These are phyloP conservation scores for Pantala flavescens DNA, from an alignment of 1,140 invertebrate species.

Conservation along the genomic window DNA sequence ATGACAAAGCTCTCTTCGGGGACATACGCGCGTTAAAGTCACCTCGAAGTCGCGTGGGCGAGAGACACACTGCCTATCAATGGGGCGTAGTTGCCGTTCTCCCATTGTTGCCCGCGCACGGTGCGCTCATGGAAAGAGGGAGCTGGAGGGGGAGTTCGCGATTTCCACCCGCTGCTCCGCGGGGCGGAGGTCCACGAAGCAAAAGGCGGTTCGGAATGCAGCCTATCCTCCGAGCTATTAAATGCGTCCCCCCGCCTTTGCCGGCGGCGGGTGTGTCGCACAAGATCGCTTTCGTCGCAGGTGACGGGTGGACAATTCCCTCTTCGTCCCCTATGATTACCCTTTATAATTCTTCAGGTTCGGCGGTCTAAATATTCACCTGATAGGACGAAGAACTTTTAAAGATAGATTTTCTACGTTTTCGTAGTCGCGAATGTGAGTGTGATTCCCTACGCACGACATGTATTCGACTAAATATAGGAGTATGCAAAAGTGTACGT, in stretches of 20 bases:
- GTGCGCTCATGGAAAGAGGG: not conserved
- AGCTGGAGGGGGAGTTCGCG: not conserved
- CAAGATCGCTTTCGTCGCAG: not conserved
- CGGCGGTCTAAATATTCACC: not conserved
- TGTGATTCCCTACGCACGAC: too few relatives aligned
- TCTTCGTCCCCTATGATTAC: not conserved
- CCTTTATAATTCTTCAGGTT: not conserved
- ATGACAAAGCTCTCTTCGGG: not conserved
- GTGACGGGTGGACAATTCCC: not conserved
- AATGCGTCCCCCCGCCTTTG: not conserved
- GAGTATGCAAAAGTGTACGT: too few relatives aligned
- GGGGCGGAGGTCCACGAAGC: not conserved
- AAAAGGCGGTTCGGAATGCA: constrained; percentile 3
- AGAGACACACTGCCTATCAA: not conserved
- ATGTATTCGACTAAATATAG: too few relatives aligned
- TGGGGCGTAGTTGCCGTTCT: not conserved
- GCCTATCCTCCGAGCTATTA: not conserved
- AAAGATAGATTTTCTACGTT: too few relatives aligned
- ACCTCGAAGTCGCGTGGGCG: not conserved
- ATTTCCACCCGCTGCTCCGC: constrained; percentile 1
- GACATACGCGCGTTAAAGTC: not conserved
- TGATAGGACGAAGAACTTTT: not conserved
- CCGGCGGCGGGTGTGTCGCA: not conserved
- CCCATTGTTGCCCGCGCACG: not conserved
- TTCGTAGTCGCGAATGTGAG: too few relatives aligned